Percentiles rank a stretch among this genome's conserved stretches.
Conservation (phyloP, 2,888 invertebrate species). For the Zonitis immaculata region DNA sequence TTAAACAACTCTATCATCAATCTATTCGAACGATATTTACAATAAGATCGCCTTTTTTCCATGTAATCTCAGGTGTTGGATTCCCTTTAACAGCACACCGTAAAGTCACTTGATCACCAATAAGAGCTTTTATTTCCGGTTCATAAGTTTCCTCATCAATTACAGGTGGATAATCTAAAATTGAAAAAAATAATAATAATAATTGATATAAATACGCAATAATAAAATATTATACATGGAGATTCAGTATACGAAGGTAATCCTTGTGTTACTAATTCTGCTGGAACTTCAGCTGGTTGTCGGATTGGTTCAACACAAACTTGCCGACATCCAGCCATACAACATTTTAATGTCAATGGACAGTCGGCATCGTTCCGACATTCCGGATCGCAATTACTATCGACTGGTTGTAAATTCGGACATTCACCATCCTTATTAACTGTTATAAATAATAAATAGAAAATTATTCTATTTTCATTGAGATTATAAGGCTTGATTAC, state of each 20-base stretch:
- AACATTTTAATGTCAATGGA: constrained; percentile 73
- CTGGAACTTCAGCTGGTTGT: constrained; percentile 49
- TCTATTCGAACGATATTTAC: constrained; percentile 51
- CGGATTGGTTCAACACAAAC: constrained; percentile 62
- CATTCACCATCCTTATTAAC: constrained; percentile 68
- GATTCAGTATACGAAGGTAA: constrained; percentile 46
- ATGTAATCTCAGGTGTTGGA: constrained; percentile 72
- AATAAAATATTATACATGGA: no score
- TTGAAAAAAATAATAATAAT: no score
- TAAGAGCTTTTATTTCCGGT: constrained; percentile 60
- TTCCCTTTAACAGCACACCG: constrained; percentile 72
- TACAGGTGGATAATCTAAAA: constrained; percentile 42
- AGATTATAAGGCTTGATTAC: no score
- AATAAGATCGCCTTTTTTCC: constrained; percentile 67
- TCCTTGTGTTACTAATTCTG: constrained; percentile 40
- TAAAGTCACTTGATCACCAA: constrained; percentile 70
- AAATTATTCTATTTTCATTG: no score
- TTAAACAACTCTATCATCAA: background rate
- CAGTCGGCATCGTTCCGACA: constrained; percentile 82
- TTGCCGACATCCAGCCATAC: constrained; percentile 70
- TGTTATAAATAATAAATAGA: no score
- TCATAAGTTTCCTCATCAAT: constrained; percentile 48
- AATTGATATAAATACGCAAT: no score
- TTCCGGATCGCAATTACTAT: constrained; percentile 61
- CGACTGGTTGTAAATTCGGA: constrained; percentile 51